Evolutionary conservation across 2,797 vertebrate genomes (phyloP), one percentile per base, ranked within the genome.

Genomic region (Poecilia picta): DNA sequence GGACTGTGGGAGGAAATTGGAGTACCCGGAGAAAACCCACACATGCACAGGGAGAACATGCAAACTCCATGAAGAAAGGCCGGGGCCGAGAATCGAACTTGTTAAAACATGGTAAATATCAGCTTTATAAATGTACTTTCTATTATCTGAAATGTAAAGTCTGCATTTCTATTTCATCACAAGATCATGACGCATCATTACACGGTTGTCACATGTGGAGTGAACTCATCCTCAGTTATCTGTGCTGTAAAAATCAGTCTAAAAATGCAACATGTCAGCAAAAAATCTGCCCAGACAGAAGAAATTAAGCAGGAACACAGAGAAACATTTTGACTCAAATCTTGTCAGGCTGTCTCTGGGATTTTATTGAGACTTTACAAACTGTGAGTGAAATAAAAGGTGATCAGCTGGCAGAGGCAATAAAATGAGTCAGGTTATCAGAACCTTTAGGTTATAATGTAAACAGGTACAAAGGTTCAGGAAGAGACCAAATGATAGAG

Each of bases 391-490:
- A 15, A 75, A 15, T 36, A 68, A 75, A 83, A 75, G 2, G 10
- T 36, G 80, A 90, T 85, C 46, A 83, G 66, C 25, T 64, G 31
- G 15, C 12, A 41, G 18, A 49, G 31, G 74, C 77, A 76, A 70
- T 88, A 79, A 87, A 74, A 25, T 10, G 68, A 3, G n/a, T 6
- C 41, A 73, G 75, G 79, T 87, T 75, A 80, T 83, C 74, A 73
- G 53, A 71, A 81, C 72, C 20, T 72, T 31, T 31, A n/a, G 15
- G 31, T 76, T 75, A 84, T 78, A 79, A 74, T 72, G 55, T 72
- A n/a, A 62, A 64, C 57, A 74, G 39, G 82, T 33, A 10, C 80
- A 79, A 81, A 88, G 75, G 79, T 88, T 66, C 72, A 81, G 2
- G 62, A 80, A 23, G 36, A 57, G 23, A 72, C 49, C 66, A 68